Evolutionary conservation across 2,888 invertebrate genomes (phyloP).

Genomic region (Crepidodera aurea): DNA sequence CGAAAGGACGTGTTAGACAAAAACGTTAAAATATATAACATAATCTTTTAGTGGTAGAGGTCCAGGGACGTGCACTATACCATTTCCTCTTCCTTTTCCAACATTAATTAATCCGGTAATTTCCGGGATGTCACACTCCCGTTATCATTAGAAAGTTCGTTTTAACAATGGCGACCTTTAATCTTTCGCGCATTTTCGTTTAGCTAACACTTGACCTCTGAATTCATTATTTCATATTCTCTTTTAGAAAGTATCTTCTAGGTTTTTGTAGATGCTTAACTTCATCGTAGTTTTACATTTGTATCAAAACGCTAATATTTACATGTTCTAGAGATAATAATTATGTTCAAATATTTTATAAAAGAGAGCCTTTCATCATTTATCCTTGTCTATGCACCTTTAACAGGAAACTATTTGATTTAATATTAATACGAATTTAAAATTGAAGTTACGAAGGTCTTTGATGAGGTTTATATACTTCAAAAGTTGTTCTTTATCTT

Average conservation of each 20-base stretch:
- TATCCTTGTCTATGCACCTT: too few species aligned
- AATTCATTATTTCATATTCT: conserved; percentile 16
- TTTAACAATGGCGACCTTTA: conserved; percentile 32
- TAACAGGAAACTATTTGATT: too few species aligned
- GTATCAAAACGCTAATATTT: not conserved
- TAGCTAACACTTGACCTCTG: conserved; percentile 10
- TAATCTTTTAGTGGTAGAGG: conserved; percentile 28
- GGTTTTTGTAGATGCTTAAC: not conserved
- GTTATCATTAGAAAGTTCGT: conserved; percentile 31
- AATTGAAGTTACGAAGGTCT: too few species aligned
- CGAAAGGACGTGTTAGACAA: conserved; percentile 30
- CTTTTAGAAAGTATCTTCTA: conserved; percentile 4
- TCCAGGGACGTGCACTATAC: conserved; percentile 21
- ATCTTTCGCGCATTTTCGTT: conserved; percentile 31
- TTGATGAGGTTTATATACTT: too few species aligned
- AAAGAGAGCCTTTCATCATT: too few species aligned
- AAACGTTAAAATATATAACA: conserved; percentile 31
- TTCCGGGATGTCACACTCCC: conserved; percentile 26
- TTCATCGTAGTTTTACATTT: not conserved
- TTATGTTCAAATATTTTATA: not conserved
- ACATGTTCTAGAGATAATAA: not conserved
- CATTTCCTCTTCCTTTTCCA: conserved; percentile 27
- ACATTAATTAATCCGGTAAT: conserved; percentile 33
- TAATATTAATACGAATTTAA: too few species aligned
- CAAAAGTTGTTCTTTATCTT: too few species aligned